Percentiles rank a stretch among this genome's conserved stretches.
phyloP scores from a whole-genome alignment of 1,140 invertebrate genomes.

The Euborellia annulipes region DNA sequence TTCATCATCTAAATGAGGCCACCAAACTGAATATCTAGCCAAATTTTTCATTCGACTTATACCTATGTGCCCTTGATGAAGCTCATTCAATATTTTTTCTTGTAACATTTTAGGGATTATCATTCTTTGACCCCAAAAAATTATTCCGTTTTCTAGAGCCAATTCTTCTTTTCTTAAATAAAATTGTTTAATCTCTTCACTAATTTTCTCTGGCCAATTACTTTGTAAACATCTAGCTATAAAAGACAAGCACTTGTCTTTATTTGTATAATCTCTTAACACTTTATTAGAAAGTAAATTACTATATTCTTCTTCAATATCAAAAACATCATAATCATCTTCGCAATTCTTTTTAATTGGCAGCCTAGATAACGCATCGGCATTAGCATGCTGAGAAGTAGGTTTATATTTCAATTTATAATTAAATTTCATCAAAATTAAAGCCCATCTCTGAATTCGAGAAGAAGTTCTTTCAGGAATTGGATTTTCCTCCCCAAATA shows the following conservation, averaged over 20 bases:
- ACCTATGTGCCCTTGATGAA: constrained; percentile 9
- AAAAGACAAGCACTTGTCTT: neutral
- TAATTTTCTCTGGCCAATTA: no score
- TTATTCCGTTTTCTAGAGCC: constrained; percentile 6
- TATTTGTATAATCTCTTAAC: neutral
- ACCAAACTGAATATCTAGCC: constrained; percentile 13
- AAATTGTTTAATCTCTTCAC: no score
- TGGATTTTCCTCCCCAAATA: constrained; percentile 25
- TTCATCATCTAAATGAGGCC: neutral
- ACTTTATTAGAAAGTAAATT: neutral
- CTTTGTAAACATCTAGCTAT: neutral
- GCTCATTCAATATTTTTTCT: constrained; percentile 4
- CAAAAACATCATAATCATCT: constrained; percentile 4
- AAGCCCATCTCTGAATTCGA: constrained; percentile 23
- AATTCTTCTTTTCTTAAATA: constrained; percentile 3
- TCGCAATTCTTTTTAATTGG: constrained; percentile 1
- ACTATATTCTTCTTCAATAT: neutral
- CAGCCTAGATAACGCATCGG: constrained; percentile 22
- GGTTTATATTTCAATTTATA: constrained; percentile 22
- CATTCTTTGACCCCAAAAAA: constrained; percentile 10
- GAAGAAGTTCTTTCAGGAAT: constrained; percentile 21
- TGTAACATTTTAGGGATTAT: neutral
- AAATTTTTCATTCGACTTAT: constrained; percentile 8
- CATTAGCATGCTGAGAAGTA: constrained; percentile 15
- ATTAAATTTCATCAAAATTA: constrained; percentile 22